Conservation (phyloP, 2,888 invertebrate genomes). For the Busseola fusca region DNA sequence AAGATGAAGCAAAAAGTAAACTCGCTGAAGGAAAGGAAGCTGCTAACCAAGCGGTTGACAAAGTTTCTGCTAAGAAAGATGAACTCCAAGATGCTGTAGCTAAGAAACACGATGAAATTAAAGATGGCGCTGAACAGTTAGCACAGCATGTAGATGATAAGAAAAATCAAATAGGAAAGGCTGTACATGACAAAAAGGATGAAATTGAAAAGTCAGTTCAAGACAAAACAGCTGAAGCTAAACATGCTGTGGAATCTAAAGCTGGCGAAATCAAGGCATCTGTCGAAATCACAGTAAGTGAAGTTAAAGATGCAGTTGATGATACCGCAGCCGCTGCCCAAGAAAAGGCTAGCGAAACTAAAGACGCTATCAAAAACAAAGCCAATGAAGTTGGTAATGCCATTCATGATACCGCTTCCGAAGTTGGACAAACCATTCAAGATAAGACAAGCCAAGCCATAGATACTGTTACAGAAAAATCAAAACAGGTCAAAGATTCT, state of each 20-base stretch:
- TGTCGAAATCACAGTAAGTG: conserved; percentile 65
- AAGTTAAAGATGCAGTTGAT: conserved; percentile 66
- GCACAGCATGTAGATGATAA: conserved; percentile 68
- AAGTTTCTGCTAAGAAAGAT: conserved; percentile 77
- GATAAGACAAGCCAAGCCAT: conserved; percentile 66
- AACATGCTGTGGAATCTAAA: conserved; percentile 64
- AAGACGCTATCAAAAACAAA: conserved; percentile 58
- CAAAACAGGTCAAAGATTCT: conserved; percentile 64
- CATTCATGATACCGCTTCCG: conserved; percentile 64
- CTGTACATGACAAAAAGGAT: conserved; percentile 65
- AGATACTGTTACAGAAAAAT: conserved; percentile 63
- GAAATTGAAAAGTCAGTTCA: conserved; percentile 69
- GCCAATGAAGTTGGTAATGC: conserved; percentile 62
- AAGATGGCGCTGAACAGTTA: conserved; percentile 66
- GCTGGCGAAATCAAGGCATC: conserved; percentile 65
- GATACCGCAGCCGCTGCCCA: conserved; percentile 61
- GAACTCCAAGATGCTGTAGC: conserved; percentile 72
- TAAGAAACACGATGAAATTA: conserved; percentile 74
- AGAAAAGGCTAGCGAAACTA: conserved; percentile 57
- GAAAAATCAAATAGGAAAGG: conserved; percentile 69
- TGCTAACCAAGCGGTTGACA: conserved; percentile 75
- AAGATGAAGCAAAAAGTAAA: conserved; percentile 81
- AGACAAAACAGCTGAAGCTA: conserved; percentile 66
- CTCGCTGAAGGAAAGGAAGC: conserved; percentile 79
- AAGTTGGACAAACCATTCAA: conserved; percentile 60